Evolutionary conservation across 2,888 invertebrate species (phyloP).

Genomic region (Amphiduros pacificus): DNA sequence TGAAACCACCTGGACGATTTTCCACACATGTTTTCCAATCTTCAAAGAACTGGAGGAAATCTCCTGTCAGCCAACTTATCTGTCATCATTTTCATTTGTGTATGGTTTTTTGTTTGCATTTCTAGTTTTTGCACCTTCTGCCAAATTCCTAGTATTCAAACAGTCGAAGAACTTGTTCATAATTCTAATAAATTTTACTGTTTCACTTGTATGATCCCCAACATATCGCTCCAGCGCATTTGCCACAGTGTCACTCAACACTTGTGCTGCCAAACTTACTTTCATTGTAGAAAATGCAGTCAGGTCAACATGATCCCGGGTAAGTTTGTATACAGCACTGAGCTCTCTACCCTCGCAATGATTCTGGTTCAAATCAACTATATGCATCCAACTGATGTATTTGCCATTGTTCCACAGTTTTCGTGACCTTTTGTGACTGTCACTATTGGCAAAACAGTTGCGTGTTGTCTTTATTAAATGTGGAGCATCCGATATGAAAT

Average conservation of each 20-base stretch:
- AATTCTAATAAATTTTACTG: constrained; percentile 19
- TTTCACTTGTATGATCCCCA: constrained; percentile 12
- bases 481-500: constrained; percentile 7
- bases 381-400: background rate
- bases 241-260: constrained; percentile 12
- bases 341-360: background rate
- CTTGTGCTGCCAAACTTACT: constrained; percentile 9
- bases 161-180: constrained; percentile 29
- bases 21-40: constrained; percentile 21
- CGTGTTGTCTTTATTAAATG: constrained; percentile 7
- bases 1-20: background rate
- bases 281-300: constrained; percentile 7
- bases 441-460: constrained; percentile 1
- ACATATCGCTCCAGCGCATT: background rate
- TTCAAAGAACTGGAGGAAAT: constrained; percentile 23
- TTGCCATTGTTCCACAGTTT: constrained; percentile 7
- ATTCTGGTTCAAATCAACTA: background rate
- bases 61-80: constrained; percentile 1
- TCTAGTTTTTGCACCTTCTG: constrained; percentile 19
- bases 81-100: background rate
- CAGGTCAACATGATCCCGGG: background rate
- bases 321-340: background rate
- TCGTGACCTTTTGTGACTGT: background rate
- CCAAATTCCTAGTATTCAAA: constrained; percentile 19
- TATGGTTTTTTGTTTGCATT: constrained; percentile 15